These are phyloP conservation scores for Drosophila flavopinicola DNA, from an alignment of 2,888 invertebrate species.

Conservation along the genomic window DNA sequence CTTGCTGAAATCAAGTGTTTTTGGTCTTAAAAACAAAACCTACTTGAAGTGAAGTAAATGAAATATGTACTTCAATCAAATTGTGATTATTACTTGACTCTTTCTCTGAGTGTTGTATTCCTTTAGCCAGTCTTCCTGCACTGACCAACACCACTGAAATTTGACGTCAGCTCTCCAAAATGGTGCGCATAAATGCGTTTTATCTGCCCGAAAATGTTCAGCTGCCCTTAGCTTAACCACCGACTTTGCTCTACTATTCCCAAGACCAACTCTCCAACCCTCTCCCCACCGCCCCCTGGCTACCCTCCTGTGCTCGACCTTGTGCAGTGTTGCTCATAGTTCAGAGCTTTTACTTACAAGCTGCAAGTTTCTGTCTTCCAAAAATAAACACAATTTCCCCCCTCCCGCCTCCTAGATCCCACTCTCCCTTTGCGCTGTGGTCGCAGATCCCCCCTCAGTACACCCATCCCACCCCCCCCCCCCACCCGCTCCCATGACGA, in stretches of 20 bases:
- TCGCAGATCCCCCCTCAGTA: conserved; percentile 14
- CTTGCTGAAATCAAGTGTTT: no score
- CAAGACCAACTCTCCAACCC: no score
- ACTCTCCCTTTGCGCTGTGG: conserved; percentile 33
- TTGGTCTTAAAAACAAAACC: no score
- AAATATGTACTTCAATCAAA: no score
- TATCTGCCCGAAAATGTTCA: not conserved
- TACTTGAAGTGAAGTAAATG: no score
- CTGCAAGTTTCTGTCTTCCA: conserved; percentile 19
- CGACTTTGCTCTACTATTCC: not conserved
- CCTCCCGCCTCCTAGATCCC: not conserved
- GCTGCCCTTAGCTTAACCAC: no score
- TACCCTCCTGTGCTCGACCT: not conserved
- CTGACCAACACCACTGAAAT: conserved; percentile 6
- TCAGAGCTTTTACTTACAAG: conserved; percentile 11
- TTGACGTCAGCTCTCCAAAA: conserved; percentile 6
- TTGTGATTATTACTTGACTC: no score
- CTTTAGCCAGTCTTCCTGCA: no score
- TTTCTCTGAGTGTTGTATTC: no score
- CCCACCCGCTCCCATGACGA: not conserved
- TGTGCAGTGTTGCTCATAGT: conserved; percentile 13
- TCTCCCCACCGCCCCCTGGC: not conserved
- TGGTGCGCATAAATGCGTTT: conserved; percentile 5
- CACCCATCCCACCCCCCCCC: not conserved
- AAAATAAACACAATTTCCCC: conserved; percentile 69